Evolutionary conservation across 2,888 invertebrate species (phyloP).

Genomic region (Seladonia tumulorum): DNA sequence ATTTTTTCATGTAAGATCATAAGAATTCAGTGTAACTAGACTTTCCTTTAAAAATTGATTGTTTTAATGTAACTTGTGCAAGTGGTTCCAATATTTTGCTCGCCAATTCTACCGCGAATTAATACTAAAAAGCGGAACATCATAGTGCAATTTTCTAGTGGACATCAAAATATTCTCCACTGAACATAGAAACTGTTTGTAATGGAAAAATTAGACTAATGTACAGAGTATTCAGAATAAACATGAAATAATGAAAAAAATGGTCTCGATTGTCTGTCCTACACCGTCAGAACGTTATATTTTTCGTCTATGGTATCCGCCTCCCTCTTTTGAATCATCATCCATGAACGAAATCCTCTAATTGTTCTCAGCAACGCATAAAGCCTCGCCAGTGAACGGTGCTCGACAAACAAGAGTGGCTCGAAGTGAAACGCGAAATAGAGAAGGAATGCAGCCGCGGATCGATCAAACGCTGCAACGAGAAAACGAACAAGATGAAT

Average conservation of each 20-base stretch:
- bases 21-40: too few relatives aligned
- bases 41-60: too few relatives aligned
- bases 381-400: constrained; percentile 4
- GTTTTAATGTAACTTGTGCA: too few relatives aligned
- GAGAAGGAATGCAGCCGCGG: constrained; percentile 7
- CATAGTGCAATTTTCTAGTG: too few relatives aligned
- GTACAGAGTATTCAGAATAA: not conserved
- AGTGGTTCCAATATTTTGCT: too few relatives aligned
- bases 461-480: constrained; percentile 10
- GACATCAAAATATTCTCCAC: too few relatives aligned
- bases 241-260: not conserved
- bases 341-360: constrained; percentile 13
- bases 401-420: constrained; percentile 16
- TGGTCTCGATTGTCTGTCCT: not conserved
- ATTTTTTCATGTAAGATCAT: too few relatives aligned
- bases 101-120: too few relatives aligned
- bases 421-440: constrained; percentile 11
- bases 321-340: not conserved
- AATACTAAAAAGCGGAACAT: too few relatives aligned
- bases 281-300: not conserved
- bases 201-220: not conserved
- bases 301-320: not conserved
- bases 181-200: not conserved
- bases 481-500: constrained; percentile 8
- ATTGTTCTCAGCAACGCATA: constrained; percentile 5